Conservation (phyloP, 2,888 invertebrate genomes). For the Cetonia aurata region DNA sequence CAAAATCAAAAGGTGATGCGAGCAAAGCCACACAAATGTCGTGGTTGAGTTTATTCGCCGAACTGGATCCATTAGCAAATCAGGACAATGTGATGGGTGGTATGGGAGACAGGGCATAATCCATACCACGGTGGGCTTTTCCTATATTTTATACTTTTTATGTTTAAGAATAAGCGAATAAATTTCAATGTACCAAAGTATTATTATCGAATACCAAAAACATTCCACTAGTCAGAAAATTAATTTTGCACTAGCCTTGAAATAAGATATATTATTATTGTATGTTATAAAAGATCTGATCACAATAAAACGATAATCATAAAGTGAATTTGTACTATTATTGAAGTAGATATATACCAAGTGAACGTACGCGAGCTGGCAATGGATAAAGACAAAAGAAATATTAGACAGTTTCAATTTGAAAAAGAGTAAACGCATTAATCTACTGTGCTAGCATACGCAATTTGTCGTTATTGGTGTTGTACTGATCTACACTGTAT, state of each 20-base stretch:
- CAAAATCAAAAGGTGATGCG: constrained; percentile 53
- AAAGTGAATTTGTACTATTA: neutral
- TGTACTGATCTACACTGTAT: too few species aligned
- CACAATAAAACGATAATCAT: constrained; percentile 38
- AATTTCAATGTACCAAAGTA: constrained; percentile 43
- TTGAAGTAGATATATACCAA: too few species aligned
- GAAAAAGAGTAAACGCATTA: too few species aligned
- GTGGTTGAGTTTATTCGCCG: constrained; percentile 94
- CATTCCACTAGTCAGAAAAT: constrained; percentile 42
- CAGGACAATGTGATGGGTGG: constrained; percentile 72
- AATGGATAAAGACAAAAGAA: too few species aligned
- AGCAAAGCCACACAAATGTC: constrained; percentile 62
- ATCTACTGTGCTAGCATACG: too few species aligned
- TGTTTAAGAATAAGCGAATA: constrained; percentile 37
- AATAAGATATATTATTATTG: constrained; percentile 25
- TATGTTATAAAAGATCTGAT: constrained; percentile 40
- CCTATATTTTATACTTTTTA: constrained; percentile 37
- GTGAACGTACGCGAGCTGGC: too few species aligned
- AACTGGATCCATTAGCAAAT: constrained; percentile 91
- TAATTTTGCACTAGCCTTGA: constrained; percentile 44
- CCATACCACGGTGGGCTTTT: constrained; percentile 22
- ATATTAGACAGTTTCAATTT: too few species aligned
- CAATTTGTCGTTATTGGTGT: too few species aligned
- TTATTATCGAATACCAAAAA: constrained; percentile 40
- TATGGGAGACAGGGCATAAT: constrained; percentile 49